Percentiles rank a stretch among this genome's conserved stretches.
phyloP scores from a whole-genome alignment of 2,113 vertebrate genomes.

The Propithecus coquereli region DNA sequence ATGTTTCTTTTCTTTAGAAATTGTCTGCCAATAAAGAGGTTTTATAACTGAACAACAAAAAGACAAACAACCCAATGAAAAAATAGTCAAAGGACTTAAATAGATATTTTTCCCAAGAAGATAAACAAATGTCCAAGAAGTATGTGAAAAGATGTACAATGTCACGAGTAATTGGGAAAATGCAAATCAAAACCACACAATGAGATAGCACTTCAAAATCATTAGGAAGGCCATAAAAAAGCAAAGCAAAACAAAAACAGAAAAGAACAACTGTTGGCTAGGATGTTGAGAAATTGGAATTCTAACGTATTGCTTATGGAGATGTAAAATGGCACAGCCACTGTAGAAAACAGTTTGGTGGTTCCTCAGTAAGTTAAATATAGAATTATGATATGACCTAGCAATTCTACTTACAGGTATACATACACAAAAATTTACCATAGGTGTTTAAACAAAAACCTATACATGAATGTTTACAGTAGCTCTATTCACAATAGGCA shows the following conservation, averaged over 20 bases:
- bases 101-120: constrained; percentile 7
- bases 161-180: neutral
- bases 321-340: neutral
- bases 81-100: neutral
- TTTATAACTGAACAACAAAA: neutral
- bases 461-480: neutral
- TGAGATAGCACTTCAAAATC: neutral
- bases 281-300: neutral
- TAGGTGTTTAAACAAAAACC: neutral
- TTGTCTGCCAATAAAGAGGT: neutral
- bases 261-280: neutral
- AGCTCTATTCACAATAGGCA: neutral
- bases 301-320: neutral
- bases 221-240: neutral
- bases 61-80: neutral
- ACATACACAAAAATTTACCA: neutral
- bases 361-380: neutral
- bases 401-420: neutral
- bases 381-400: neutral
- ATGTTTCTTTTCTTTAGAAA: neutral
- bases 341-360: neutral
- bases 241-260: neutral
- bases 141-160: neutral
- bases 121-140: neutral
- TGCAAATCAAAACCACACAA: neutral